Percentiles rank a stretch among this genome's conserved stretches.
Conservation (phyloP, 2,888 invertebrate species). For the Empis stercorea region DNA sequence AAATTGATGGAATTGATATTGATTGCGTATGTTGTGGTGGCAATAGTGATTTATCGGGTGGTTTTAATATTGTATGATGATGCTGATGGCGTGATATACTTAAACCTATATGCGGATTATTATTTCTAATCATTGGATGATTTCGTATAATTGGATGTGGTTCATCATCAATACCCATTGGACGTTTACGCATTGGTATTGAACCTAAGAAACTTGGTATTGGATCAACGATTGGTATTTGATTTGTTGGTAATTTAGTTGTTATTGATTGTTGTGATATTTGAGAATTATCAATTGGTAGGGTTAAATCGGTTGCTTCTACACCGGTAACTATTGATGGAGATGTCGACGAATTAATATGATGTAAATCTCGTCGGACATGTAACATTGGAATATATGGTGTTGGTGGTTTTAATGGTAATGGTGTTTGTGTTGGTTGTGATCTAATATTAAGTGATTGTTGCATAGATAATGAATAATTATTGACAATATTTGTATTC, state of each 20-base stretch:
- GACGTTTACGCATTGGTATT: conserved; percentile 31
- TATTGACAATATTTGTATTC: not conserved
- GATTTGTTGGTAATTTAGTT: not conserved
- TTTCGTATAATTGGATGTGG: conserved; percentile 19
- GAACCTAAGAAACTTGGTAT: conserved; percentile 35
- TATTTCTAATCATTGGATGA: conserved; percentile 1
- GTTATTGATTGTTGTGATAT: not conserved
- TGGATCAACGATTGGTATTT: conserved; percentile 19
- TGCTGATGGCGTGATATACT: conserved; percentile 9
- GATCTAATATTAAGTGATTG: conserved; percentile 19
- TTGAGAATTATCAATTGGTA: not conserved
- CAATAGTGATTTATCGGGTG: conserved; percentile 14
- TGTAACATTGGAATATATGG: conserved; percentile 49
- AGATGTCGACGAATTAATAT: conserved; percentile 31
- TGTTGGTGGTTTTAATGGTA: conserved; percentile 26
- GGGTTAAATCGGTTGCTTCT: not conserved
- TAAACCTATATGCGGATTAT: conserved; percentile 17
- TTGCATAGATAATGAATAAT: conserved; percentile 14
- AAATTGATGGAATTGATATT: not conserved
- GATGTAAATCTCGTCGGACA: conserved; percentile 62
- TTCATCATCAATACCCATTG: conserved; percentile 24
- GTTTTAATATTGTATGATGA: conserved; percentile 10
- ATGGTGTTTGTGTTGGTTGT: conserved; percentile 28
- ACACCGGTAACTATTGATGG: not conserved
- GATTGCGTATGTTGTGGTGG: conserved; percentile 12